These are phyloP conservation scores for Brachylomia viminalis DNA, from an alignment of 2,888 invertebrate species.

Conservation along the genomic window DNA sequence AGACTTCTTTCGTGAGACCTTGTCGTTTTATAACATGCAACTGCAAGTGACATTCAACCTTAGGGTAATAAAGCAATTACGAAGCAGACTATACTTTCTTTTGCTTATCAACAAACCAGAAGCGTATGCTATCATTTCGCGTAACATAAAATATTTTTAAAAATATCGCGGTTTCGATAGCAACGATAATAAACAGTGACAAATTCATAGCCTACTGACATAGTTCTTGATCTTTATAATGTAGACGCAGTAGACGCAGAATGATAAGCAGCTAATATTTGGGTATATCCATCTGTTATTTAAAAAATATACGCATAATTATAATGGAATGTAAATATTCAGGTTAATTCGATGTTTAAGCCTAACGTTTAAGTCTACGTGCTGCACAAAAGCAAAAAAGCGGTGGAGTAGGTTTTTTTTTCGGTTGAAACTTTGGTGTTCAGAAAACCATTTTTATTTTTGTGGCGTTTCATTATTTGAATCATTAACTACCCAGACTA, in stretches of 20 bases:
- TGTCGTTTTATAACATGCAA: not conserved
- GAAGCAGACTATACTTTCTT: slow-evolving; percentile 2
- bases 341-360: slow-evolving; percentile 25
- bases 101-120: slow-evolving; percentile 30
- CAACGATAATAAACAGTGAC: slow-evolving; percentile 51
- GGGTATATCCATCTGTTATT: slow-evolving; percentile 1
- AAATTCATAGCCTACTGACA: slow-evolving; percentile 45
- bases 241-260: slow-evolving; percentile 42
- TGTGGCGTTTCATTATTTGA: not conserved
- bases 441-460: not conserved
- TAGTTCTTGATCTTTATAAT: slow-evolving; percentile 49
- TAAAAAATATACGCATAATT: slow-evolving; percentile 38
- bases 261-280: slow-evolving; percentile 39
- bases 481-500: not conserved
- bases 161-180: slow-evolving; percentile 48
- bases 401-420: slow-evolving; percentile 7
- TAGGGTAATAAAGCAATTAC: not conserved
- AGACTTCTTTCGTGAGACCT: not conserved
- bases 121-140: slow-evolving; percentile 37
- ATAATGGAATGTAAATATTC: slow-evolving; percentile 33
- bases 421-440: not conserved
- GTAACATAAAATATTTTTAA: slow-evolving; percentile 12
- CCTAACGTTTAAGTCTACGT: not conserved
- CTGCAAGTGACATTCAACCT: not conserved
- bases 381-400: slow-evolving; percentile 9